Base-by-base conservation (phyloP, 2,113 vertebrate species). In the Esox niger region DNA sequence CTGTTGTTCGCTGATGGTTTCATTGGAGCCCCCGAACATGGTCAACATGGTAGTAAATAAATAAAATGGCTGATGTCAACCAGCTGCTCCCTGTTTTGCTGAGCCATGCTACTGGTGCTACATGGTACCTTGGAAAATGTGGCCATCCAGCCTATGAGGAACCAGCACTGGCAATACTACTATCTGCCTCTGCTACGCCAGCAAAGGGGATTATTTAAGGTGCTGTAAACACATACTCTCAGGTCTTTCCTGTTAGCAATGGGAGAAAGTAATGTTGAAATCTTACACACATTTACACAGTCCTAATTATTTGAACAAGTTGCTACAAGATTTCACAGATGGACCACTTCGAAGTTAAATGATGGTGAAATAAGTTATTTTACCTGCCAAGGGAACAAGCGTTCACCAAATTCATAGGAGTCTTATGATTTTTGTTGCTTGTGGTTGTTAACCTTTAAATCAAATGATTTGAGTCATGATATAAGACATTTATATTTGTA, bases 151-250 rank as follows among this genome's bases (percentile, higher is more conserved):
- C 57, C 31, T 59, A 59, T 20, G 2, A n/a, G 57, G 7, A 59
- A 59, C 27, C 4, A 27, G 55, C 55, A 9, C 25, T 27, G 27
- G 55, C 11, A 57, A 9, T 21, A 43, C 11, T 4, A 15, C 38
- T 15, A 17, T 43, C 38, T 43, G 11, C 13, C 13, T 43, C 13
- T 43, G 38, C 15, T 59, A 27, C 25, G 21, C 21, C 11, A 11
- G 9, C n/a, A 61, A 35, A 61, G 59, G 33, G 59, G 59, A 61
- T 61, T 61, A 61, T 35, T 6, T 35, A 61, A 61, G n/a, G 7
- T 21, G 15, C n/a, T 21, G 30, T n/a, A 17, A 21, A 8, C 8
- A 31, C 8, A 33, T 7, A n/a, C 26, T 20, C 27, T 0, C 56
- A 0, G 47, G 47, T 15, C 6, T 17, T 49, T n/a, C 35, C 20